Evolutionary conservation across 2,888 invertebrate species (phyloP), one percentile per base, ranked within the genome.

Genomic region (Ectemnius continuus): DNA sequence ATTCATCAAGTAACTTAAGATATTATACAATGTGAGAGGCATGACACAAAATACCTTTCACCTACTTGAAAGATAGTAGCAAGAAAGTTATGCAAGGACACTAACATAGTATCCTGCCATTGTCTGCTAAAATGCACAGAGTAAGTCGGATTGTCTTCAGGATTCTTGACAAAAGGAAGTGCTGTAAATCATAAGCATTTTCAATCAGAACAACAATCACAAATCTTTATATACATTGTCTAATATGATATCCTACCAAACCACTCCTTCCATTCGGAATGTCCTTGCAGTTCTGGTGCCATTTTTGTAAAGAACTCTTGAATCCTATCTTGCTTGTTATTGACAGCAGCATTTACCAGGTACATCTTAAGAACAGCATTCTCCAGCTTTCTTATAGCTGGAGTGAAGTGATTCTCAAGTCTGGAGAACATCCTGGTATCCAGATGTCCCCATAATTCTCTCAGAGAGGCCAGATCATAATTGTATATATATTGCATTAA

Each of bases 201-300:
- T 36, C 11, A 45, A 28, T 18, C 20, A 52, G 57, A 58, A 36
- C 11, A 36, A 36, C 36, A 36, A 1, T 36, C 45, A 61, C n/a
- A 45, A 26, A 63, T 65, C 48, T 23, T 28, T 11, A 23, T 4
- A 1, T 58, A 61, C 6, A 16, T 46, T 26, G 0, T 16, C 2
- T 23, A 14, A 1, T 2, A 11, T 11, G 2, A 52, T 16, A 20
- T 26, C 95, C 93, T 94, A 98, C 98, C 96, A 92, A 98, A 99
- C 99, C 99, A 99, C 84, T 99, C 99, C 88, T 96, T 97, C 97
- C 98, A 99, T 89, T 99, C 99, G 73, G 93, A 92, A 89, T 97
- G 97, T 62, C 95, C 95, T 88, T 98, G 97, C 60, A 99, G 91
- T 84, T 98, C 97, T 16, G 95, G 93, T 4, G 97, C 94, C 94